phyloP scores from a whole-genome alignment of 2,113 vertebrate genomes.

The Vulpes lagopus region DNA sequence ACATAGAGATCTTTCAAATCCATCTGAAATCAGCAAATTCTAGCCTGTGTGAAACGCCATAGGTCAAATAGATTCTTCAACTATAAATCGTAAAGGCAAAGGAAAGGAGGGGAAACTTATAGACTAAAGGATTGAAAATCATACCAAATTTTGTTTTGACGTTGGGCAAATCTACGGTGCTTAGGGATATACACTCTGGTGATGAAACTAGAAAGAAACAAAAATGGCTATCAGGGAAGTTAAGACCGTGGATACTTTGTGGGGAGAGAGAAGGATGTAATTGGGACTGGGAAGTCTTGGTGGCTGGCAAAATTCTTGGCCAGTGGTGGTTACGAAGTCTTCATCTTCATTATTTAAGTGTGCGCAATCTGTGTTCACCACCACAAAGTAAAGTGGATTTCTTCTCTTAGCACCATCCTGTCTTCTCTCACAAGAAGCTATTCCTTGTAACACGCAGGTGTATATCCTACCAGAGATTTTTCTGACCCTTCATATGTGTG shows the following conservation, averaged over 20 bases:
- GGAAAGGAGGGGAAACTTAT: background rate
- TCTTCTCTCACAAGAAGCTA: background rate
- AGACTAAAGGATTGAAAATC: background rate
- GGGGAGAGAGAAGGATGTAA: background rate
- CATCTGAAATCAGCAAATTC: background rate
- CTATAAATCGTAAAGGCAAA: background rate
- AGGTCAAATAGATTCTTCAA: background rate
- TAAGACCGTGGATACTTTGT: background rate
- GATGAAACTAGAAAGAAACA: background rate
- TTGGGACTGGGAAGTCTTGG: background rate
- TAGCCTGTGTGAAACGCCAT: background rate
- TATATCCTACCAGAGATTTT: background rate
- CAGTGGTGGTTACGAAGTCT: background rate
- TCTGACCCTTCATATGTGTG: background rate
- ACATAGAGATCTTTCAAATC: background rate
- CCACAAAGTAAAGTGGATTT: background rate
- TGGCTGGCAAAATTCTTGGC: background rate
- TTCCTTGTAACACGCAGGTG: background rate
- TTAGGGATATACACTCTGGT: background rate
- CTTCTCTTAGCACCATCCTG: background rate
- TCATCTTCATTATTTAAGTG: background rate
- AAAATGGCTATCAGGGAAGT: background rate
- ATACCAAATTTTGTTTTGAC: background rate
- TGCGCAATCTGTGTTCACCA: background rate
- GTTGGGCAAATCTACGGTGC: background rate